phyloP scores from a whole-genome alignment of 2,888 invertebrate genomes.

The Loripinus fragilis region DNA sequence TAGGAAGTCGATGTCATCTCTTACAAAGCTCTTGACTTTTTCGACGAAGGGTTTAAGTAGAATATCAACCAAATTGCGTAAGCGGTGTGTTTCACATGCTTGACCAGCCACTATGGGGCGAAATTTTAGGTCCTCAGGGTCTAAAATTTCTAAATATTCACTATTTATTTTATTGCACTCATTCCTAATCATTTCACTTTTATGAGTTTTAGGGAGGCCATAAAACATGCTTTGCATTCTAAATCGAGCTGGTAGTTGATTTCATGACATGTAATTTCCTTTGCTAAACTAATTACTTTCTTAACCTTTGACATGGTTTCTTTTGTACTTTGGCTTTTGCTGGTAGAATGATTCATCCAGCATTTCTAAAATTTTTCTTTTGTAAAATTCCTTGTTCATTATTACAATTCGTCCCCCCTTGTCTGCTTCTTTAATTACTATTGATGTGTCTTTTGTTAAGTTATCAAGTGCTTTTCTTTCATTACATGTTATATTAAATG shows the following conservation, averaged over 20 bases:
- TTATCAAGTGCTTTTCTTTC: background rate
- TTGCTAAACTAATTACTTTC: background rate
- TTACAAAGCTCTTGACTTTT: background rate
- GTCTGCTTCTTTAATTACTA: constrained; percentile 39
- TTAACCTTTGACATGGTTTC: background rate
- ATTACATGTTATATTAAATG: background rate
- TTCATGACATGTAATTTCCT: background rate
- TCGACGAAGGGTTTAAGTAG: background rate
- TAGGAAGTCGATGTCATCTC: background rate
- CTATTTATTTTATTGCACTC: background rate
- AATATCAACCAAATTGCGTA: background rate
- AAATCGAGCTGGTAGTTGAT: background rate
- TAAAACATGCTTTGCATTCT: background rate
- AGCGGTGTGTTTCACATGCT: background rate
- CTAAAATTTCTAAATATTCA: background rate
- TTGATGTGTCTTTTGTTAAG: background rate
- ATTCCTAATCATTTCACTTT: background rate
- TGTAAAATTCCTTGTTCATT: constrained; percentile 39
- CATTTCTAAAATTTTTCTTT: constrained; percentile 28
- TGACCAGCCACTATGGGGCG: background rate
- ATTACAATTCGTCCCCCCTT: constrained; percentile 43
- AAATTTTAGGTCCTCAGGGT: background rate
- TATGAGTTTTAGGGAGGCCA: background rate
- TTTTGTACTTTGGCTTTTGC: background rate
- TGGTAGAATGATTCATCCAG: constrained; percentile 26